Evolutionary conservation across 2,113 vertebrate genomes (phyloP), one percentile per base, ranked within the genome.

Genomic region (Panthera uncia): DNA sequence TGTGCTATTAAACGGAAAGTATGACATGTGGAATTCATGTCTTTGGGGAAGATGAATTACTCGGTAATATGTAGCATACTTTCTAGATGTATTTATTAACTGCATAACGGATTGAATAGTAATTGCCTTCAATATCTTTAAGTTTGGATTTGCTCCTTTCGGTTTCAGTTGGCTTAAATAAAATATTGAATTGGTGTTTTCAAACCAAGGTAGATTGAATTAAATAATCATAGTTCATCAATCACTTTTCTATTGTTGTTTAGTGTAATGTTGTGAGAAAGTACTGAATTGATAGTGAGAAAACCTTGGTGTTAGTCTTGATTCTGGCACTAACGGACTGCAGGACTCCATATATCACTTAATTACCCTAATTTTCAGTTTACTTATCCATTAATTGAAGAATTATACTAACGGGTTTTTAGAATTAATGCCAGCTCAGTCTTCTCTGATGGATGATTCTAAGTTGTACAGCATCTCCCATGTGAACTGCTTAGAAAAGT

Each of bases 81-180:
- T 95, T 74, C 50, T 88, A 90, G 36, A 94, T 95, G 50, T 85
- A n/a, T 63, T 63, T 90, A 94, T 71, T 87, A 97, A 76, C 18
- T n/a, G 1, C 10, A 73, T 25, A 84, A 90, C 27, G 33, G 7
- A 88, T 61, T 52, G 52, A 74, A 81, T 68, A 84, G 1, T 84
- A 76, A 80, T 13, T 66, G 23, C 13, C 4, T 80, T 94, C 55
- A 97, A 25, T 80, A 69, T 33, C 87, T 97, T 96, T 50, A 92
- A 55, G 3, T 69, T 94, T 88, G 85, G 27, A 31, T 92, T 79
- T 95, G 15, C 12, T 81, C 0, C 21, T 0, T 89, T 97, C 57
- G 52, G 18, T 97, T 95, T 92, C 65, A 76, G 1, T 84, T 78
- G 88, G 4, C 12, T 92, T 90, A 73, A 91, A 90, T 82, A 96